Evolutionary conservation across 1,140 invertebrate species (phyloP).

Genomic region (Phymastichus coffea): DNA sequence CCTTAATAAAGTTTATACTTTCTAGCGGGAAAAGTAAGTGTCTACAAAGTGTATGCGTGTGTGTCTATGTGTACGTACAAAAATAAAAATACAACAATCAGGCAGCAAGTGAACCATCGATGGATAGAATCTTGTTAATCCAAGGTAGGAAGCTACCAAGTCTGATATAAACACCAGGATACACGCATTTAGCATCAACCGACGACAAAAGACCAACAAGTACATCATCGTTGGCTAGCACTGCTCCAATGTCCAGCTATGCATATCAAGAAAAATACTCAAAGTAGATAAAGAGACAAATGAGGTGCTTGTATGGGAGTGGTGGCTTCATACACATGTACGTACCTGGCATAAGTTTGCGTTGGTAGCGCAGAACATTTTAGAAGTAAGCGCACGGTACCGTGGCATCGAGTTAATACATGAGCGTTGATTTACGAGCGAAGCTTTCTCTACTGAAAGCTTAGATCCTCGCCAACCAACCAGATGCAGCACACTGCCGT

Average conservation of each 20-base stretch:
- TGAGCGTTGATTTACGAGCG: constrained; percentile 42
- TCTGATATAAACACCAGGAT: constrained; percentile 60
- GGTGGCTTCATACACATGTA: too few relatives aligned
- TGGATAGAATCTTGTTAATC: constrained; percentile 35
- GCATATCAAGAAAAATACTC: too few relatives aligned
- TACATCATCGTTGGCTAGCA: constrained; percentile 31
- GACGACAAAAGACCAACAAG: constrained; percentile 58
- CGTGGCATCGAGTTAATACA: constrained; percentile 44
- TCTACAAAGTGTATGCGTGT: too few relatives aligned
- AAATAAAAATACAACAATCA: too few relatives aligned
- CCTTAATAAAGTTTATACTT: too few relatives aligned
- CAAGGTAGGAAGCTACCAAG: constrained; percentile 44
- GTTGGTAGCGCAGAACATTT: constrained; percentile 65
- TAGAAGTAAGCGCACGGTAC: constrained; percentile 42
- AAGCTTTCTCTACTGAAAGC: constrained; percentile 49
- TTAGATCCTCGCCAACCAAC: constrained; percentile 59
- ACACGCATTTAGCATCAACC: constrained; percentile 44
- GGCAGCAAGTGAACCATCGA: too few relatives aligned
- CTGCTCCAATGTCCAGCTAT: constrained; percentile 40
- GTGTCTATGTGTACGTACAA: too few relatives aligned
- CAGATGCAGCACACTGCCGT: constrained; percentile 47
- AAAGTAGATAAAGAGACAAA: not conserved
- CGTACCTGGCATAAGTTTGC: too few relatives aligned
- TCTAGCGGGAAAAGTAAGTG: too few relatives aligned
- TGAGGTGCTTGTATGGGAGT: too few relatives aligned